Evolutionary conservation across 2,113 vertebrate species (phyloP).

Genomic region (Crotalus helleri): DNA sequence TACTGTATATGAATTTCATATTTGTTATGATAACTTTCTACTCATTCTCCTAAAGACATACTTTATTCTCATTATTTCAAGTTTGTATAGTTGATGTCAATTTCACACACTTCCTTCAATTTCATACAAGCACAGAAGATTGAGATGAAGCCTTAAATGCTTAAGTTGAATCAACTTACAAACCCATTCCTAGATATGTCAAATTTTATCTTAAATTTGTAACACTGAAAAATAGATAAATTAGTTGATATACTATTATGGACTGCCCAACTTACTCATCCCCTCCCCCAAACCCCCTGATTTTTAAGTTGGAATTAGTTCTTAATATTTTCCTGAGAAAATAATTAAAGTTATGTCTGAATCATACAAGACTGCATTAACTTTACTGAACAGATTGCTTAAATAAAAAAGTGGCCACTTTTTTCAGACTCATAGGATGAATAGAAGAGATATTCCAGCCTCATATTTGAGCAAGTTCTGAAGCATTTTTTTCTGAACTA

Average conservation of each 20-base stretch:
- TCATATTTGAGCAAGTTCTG: background rate
- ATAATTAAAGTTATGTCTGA: background rate
- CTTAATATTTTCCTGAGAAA: background rate
- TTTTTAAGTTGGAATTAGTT: background rate
- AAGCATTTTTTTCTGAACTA: background rate
- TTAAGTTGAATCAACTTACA: background rate
- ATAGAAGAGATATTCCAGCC: background rate
- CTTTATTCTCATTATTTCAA: background rate
- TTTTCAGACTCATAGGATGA: background rate
- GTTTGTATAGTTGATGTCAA: background rate
- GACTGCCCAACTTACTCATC: background rate
- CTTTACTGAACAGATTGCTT: background rate
- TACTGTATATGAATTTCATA: background rate
- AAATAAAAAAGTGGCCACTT: background rate
- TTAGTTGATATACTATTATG: background rate
- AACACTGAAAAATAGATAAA: background rate
- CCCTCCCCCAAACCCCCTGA: background rate
- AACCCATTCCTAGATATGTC: background rate
- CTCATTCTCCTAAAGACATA: background rate
- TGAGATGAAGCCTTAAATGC: background rate
- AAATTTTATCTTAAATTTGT: background rate
- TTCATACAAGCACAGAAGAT: background rate
- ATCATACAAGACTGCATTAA: background rate
- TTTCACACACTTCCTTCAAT: background rate
- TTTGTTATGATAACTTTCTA: background rate